Evolutionary conservation across 2,113 vertebrate species (phyloP).

Genomic region (Mirza zaza): DNA sequence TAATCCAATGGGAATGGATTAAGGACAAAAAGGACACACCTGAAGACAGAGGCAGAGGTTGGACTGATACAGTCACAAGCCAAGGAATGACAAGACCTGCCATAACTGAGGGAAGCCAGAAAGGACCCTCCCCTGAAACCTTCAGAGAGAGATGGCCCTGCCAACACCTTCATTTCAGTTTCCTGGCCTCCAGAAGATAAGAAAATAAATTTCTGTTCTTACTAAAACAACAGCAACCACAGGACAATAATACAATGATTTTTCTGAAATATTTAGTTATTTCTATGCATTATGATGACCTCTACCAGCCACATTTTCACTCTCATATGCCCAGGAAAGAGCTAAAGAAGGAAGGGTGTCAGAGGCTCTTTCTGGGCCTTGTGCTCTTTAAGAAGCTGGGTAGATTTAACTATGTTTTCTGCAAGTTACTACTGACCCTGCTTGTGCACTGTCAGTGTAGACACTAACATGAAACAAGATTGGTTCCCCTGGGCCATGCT

Average conservation of each 20-base stretch:
- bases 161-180: not conserved
- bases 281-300: not conserved
- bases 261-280: not conserved
- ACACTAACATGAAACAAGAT: slow-evolving; percentile 56
- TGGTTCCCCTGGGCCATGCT: slow-evolving; percentile 68
- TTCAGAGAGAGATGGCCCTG: not conserved
- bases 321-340: not conserved
- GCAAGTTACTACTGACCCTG: slow-evolving; percentile 54
- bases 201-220: not conserved
- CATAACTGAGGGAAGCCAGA: not conserved
- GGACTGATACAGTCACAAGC: not conserved
- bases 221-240: not conserved
- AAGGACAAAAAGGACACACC: not conserved
- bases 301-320: not conserved
- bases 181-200: not conserved
- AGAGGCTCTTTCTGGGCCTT: not conserved
- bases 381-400: not conserved
- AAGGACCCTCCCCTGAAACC: not conserved
- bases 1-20: not conserved
- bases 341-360: not conserved
- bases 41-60: not conserved
- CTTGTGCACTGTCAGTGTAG: slow-evolving; percentile 16
- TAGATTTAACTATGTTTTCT: slow-evolving; percentile 58
- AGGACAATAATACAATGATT: not conserved
- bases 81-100: not conserved